Percentiles rank a stretch among this genome's conserved stretches.
phyloP scores from a whole-genome alignment of 1,140 invertebrate genomes.

The Daktulosphaira vitifoliae region DNA sequence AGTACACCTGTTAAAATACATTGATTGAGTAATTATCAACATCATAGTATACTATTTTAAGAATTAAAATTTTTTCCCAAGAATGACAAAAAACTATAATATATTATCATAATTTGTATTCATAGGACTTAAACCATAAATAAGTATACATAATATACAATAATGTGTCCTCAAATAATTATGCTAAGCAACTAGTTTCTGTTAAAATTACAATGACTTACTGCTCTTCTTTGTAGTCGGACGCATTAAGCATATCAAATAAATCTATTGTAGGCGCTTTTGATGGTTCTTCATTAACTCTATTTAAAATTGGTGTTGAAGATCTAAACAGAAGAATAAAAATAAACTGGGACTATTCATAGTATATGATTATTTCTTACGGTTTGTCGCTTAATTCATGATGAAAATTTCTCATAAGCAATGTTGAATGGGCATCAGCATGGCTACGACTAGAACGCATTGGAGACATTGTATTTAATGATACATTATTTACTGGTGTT shows the following conservation, averaged over 20 bases:
- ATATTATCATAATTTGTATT: no score
- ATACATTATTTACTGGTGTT: constrained; percentile 4
- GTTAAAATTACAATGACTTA: no score
- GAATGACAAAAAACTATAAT: no score
- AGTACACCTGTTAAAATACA: neutral
- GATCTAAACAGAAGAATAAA: neutral
- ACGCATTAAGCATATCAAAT: constrained; percentile 13
- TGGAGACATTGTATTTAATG: constrained; percentile 4
- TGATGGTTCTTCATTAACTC: constrained; percentile 14
- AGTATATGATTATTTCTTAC: neutral
- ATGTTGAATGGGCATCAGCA: constrained; percentile 9
- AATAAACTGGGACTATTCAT: neutral
- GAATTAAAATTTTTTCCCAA: no score
- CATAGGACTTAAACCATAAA: no score
- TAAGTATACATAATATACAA: no score
- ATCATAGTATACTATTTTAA: no score
- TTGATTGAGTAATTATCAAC: no score
- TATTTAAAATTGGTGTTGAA: constrained; percentile 23
- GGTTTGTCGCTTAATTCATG: constrained; percentile 16
- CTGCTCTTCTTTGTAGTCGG: constrained; percentile 20
- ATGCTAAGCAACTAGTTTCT: no score
- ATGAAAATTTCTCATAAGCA: constrained; percentile 25
- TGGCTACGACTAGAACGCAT: neutral
- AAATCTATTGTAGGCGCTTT: constrained; percentile 26
- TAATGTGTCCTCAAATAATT: no score